Evolutionary conservation across 2,888 invertebrate species (phyloP), one percentile per base, ranked within the genome.

Genomic region (Venusia cambrica): DNA sequence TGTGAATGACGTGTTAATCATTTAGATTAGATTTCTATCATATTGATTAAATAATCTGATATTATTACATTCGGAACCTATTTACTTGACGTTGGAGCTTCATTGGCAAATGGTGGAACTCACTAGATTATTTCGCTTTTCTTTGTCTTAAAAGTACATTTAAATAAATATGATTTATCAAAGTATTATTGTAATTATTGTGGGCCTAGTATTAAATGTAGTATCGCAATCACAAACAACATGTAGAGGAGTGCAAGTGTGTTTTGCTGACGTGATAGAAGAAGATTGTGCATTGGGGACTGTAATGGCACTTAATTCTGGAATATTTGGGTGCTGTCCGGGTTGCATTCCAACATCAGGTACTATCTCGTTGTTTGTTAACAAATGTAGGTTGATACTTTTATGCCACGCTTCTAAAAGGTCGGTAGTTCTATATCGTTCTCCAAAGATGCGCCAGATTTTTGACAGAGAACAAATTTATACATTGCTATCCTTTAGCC

Each of bases 291-390:
- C 13, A 37, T 44, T 1, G 62, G 61, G 6, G 44, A 70, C 25
- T 59, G 62, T 6, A n/a, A 48, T 79, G 32, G 55, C 58, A 17
- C 71, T 70, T 9, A 68, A 73, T 33, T 41, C 51, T 4, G 54
- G 49, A 16, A 60, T 87, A 49, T 66, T 56, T 34, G 73, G 69
- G 6, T 88, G 88, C 48, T 89, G 89, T 54, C 88, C 88, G 5
- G 72, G 73, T 12, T 89, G 89, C 52, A 52, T 43, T 38, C 27
- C 15, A 15, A 34, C 49, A 2, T 41, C 58, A 24, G 57, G 57
- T 58, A 55, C n/a, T n/a, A n/a, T n/a, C n/a, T n/a, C n/a, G n/a
- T n/a, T n/a, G n/a, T n/a, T n/a, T n/a, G n/a, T n/a, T n/a, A n/a
- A n/a, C n/a, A n/a, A n/a, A n/a, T n/a, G n/a, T n/a, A n/a, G n/a